Base-by-base conservation (phyloP, 2,888 invertebrate genomes). In the Dasysyrphus tricinctus region DNA sequence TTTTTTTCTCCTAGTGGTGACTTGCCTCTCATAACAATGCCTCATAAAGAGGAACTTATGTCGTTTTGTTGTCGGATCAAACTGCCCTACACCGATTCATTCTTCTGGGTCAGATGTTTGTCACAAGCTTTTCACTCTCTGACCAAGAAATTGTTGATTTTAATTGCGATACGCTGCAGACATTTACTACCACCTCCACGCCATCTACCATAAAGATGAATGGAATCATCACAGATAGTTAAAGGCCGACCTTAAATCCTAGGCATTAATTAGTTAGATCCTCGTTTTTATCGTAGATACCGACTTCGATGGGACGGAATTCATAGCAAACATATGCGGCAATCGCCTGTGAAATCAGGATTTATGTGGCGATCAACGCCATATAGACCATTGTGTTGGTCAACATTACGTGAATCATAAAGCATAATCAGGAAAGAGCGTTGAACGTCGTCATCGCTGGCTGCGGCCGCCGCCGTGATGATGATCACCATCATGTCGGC, bases 341-440 rank as follows among this genome's bases (percentile, higher is more conserved):
- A 76, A 84, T 84, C 80, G 70, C 37, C 49, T 80, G 77, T 74
- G 73, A 73, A 81, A 85, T 85, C 85, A 70, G 81, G 77, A 85
- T 85, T 85, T 85, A 85, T 85, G 85, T 81, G 57, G 69, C 74
- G 85, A 85, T 85, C 85, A 85, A 81, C 57, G 85, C 85, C 85
- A 85, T 77, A 74, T 85, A 85, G 85, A 14, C 76, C 61, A 85
- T 85, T 85, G 85, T 85, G 72, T 78, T 85, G 85, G 85, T 37
- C 81, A 85, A 81, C 85, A 85, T 81, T 85, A 85, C 81, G 73
- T 73, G 85, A 85, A 81, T 81, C 85, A 85, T 85, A 85, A 85
- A 85, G 81, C 85, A 85, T 85, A 85, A 85, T 85, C 85, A 85
- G 80, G 65, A 72, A 39, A 34, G 70, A 69, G 76, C 70, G 59